Conservation (phyloP, 2,797 vertebrate genomes). For the Mionectes olivaceus region DNA sequence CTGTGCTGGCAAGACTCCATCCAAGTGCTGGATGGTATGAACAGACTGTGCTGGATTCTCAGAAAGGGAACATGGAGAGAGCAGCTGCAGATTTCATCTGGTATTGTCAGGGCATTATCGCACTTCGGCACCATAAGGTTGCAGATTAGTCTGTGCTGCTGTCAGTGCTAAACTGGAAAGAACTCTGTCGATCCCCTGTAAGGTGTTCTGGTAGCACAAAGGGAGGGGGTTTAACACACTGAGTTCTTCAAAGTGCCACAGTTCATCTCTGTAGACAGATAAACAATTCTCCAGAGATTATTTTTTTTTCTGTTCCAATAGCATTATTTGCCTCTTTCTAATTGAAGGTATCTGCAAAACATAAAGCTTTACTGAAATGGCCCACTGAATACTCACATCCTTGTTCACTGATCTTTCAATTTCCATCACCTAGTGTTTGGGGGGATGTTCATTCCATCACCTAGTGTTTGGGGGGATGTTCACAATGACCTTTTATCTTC, state of each 20-base stretch:
- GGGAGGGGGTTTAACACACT: not conserved
- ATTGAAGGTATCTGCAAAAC: not conserved
- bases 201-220: not conserved
- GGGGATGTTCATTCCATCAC: not conserved
- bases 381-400: not conserved
- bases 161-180: not conserved
- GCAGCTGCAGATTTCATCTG: not conserved
- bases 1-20: not conserved
- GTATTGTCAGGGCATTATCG: rapidly evolving
- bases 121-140: not conserved
- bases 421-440: not conserved
- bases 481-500: not conserved
- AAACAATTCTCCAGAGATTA: not conserved
- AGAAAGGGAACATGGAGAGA: not conserved
- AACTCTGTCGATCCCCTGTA: not conserved
- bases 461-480: not conserved
- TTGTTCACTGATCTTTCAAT: not conserved
- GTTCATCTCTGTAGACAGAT: not conserved
- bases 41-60: not conserved
- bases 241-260: not conserved
- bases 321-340: not conserved
- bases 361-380: not conserved
- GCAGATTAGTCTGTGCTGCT: not conserved
- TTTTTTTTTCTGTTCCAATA: not conserved
- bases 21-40: not conserved